phyloP scores from a whole-genome alignment of 2,113 vertebrate genomes.

The Neotragus moschatus region DNA sequence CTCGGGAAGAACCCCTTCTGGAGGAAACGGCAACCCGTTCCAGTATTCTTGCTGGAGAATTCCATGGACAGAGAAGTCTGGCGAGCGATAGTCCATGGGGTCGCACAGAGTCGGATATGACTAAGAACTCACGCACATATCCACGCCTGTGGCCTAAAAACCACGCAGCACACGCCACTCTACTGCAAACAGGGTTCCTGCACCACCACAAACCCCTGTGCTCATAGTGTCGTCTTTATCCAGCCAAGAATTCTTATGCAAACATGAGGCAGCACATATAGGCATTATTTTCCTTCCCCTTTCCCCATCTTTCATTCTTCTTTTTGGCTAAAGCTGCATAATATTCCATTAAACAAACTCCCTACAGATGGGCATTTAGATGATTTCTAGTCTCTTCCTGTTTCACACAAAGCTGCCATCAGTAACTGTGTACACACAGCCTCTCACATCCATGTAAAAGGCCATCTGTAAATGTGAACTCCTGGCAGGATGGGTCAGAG shows the following conservation, averaged over 20 bases:
- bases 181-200: background rate
- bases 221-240: fast-evolving
- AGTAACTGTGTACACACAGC: fast-evolving
- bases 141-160: background rate
- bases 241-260: background rate
- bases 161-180: background rate
- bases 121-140: background rate
- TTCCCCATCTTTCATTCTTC: background rate
- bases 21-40: background rate
- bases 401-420: background rate
- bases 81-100: background rate
- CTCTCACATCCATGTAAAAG: fast-evolving
- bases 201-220: too few species aligned
- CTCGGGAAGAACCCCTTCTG: background rate
- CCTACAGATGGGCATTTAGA: background rate
- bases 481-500: background rate
- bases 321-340: background rate
- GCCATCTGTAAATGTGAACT: background rate
- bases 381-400: background rate
- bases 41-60: background rate
- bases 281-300: background rate
- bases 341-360: background rate
- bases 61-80: background rate
- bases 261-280: fast-evolving
- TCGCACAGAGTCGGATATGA: background rate